phyloP scores from a whole-genome alignment of 2,797 vertebrate species.

The Anableps anableps region DNA sequence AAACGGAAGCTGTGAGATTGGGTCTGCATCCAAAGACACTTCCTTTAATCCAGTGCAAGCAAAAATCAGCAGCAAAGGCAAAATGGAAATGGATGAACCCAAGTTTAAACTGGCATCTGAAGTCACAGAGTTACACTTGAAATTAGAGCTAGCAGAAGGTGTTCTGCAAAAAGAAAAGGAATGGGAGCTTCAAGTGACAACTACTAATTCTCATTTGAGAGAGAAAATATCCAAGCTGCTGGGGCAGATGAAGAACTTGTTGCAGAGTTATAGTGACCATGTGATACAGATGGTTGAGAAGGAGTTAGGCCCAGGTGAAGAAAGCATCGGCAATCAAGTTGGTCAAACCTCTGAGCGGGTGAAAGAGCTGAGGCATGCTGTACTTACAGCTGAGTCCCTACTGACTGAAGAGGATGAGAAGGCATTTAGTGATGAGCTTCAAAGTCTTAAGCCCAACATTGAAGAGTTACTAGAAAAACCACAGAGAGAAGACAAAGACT shows the following conservation, averaged over 20 bases:
- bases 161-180: conserved; percentile 60
- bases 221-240: conserved; percentile 55
- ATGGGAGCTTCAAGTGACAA: conserved; percentile 51
- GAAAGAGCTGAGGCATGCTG: conserved; percentile 58
- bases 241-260: conserved; percentile 58
- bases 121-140: conserved; percentile 67
- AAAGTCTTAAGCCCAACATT: conserved; percentile 58
- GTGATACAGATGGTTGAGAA: conserved; percentile 71
- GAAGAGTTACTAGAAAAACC: conserved; percentile 48
- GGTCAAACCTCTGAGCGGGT: conserved; percentile 53
- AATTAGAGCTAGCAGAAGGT: conserved; percentile 64
- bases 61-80: conserved; percentile 32
- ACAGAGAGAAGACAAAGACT: conserved; percentile 27
- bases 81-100: conserved; percentile 53
- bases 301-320: conserved; percentile 70
- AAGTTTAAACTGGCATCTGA: conserved; percentile 68
- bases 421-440: conserved; percentile 53
- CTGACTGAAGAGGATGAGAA: conserved; percentile 59
- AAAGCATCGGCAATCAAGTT: conserved; percentile 38
- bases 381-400: conserved; percentile 62
- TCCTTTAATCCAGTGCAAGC: conserved; percentile 14
- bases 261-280: conserved; percentile 51
- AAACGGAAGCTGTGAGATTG: conserved; percentile 30
- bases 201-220: conserved; percentile 64
- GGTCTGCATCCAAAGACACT: conserved; percentile 33